These are phyloP conservation scores for Epinephelus moara DNA, from an alignment of 2,113 vertebrate species.

Conservation along the genomic window DNA sequence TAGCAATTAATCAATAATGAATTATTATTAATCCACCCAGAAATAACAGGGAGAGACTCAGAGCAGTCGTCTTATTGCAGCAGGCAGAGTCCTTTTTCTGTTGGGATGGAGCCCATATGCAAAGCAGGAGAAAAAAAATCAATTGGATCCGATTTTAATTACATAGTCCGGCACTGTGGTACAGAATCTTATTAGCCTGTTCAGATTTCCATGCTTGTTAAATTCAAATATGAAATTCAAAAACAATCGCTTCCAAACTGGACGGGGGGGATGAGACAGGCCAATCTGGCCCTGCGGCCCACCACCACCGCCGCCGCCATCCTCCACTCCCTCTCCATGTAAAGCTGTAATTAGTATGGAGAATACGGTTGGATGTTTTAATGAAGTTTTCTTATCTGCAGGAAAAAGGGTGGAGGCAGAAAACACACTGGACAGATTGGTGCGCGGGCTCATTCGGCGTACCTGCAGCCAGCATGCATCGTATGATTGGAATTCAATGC, in stretches of 20 bases:
- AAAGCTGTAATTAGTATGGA: conserved; percentile 55
- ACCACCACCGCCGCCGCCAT: not conserved
- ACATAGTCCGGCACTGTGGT: conserved; percentile 52
- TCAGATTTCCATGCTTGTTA: conserved; percentile 69
- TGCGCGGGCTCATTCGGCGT: not conserved
- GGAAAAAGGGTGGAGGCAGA: conserved; percentile 31
- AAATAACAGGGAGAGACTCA: conserved; percentile 30
- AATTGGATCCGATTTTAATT: conserved; percentile 72
- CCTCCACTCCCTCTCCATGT: conserved; percentile 21
- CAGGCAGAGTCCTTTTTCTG: conserved; percentile 21
- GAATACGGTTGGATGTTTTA: conserved; percentile 43
- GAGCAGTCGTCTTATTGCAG: conserved; percentile 12
- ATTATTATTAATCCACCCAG: conserved; percentile 41
- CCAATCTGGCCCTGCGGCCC: conserved; percentile 9
- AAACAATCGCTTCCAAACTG: conserved; percentile 56
- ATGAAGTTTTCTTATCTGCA: conserved; percentile 70
- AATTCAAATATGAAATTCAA: conserved; percentile 62
- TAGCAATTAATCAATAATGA: conserved; percentile 64
- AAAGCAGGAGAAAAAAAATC: conserved; percentile 63
- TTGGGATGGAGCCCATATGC: conserved; percentile 47
- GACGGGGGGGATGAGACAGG: not conserved
- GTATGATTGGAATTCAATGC: conserved; percentile 65
- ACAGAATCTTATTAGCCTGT: conserved; percentile 62
- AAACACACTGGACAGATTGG: conserved; percentile 17
- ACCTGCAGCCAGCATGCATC: conserved; percentile 46